These are phyloP conservation scores for Clarias gariepinus DNA, from an alignment of 2,113 vertebrate genomes.

Conservation along the genomic window DNA sequence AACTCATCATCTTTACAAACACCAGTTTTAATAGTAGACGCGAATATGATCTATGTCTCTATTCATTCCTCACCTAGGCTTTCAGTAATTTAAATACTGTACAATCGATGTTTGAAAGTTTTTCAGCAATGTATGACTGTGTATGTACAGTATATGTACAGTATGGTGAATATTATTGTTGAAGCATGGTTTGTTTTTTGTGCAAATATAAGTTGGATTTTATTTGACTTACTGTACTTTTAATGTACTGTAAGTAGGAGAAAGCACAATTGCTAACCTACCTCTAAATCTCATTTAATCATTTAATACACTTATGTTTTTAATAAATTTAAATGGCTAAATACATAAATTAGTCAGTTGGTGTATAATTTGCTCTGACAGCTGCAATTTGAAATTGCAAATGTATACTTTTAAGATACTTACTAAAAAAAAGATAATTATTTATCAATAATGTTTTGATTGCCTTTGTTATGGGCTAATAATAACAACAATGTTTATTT, in stretches of 20 bases:
- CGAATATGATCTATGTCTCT: background rate
- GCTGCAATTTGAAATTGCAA: background rate
- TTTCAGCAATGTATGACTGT: background rate
- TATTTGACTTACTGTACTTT: background rate
- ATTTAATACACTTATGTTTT: background rate
- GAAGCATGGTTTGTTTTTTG: background rate
- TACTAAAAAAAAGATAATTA: too few species aligned
- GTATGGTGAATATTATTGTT: background rate
- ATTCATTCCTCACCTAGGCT: background rate
- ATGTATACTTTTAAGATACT: background rate
- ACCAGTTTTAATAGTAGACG: background rate
- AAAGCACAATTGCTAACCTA: background rate
- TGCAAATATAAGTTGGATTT: background rate
- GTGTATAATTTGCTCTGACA: background rate
- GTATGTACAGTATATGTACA: background rate
- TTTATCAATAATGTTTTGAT: too few species aligned
- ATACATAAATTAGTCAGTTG: background rate
- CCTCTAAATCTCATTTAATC: background rate
- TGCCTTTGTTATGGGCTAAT: too few species aligned
- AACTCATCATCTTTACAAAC: conserved; percentile 9
- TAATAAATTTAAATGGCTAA: background rate
- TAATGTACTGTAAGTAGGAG: background rate
- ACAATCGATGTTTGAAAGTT: background rate
- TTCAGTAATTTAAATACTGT: background rate
- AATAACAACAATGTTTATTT: too few species aligned